phyloP scores from a whole-genome alignment of 1,140 invertebrate species.

The Protaetia brevitarsis region DNA sequence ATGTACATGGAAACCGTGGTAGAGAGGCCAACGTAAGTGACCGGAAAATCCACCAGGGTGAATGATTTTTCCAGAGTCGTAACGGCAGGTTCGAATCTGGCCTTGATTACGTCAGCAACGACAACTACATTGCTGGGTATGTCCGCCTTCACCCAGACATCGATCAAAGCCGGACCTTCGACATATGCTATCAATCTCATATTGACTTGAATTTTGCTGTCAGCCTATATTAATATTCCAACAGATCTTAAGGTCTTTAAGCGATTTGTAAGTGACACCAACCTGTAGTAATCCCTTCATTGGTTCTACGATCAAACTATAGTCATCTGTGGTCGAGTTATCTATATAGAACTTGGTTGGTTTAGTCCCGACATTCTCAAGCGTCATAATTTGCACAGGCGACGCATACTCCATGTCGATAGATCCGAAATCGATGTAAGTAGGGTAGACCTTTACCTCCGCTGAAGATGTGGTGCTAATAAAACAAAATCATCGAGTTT shows the following conservation, averaged over 20 bases:
- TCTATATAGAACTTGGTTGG: slow-evolving; percentile 44
- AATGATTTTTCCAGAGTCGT: slow-evolving; percentile 22
- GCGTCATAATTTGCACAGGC: slow-evolving; percentile 32
- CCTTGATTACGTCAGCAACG: slow-evolving; percentile 33
- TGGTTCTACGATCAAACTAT: slow-evolving; percentile 38
- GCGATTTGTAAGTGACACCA: background rate
- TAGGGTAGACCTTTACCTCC: slow-evolving; percentile 32
- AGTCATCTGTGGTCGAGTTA: slow-evolving; percentile 36
- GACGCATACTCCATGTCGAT: slow-evolving; percentile 41
- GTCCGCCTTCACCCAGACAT: slow-evolving; percentile 41
- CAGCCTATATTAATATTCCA: background rate
- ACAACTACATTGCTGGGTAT: slow-evolving; percentile 33
- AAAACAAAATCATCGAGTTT: no score
- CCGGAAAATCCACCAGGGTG: slow-evolving; percentile 34
- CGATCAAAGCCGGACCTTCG: slow-evolving; percentile 33
- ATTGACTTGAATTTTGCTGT: slow-evolving; percentile 19
- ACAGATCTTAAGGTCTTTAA: background rate
- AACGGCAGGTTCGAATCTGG: slow-evolving; percentile 27
- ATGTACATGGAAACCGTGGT: slow-evolving; percentile 30
- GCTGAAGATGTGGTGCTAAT: slow-evolving; percentile 12
- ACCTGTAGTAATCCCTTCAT: slow-evolving; percentile 39
- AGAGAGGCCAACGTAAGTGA: slow-evolving; percentile 33
- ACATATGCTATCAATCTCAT: slow-evolving; percentile 32
- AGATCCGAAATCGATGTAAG: slow-evolving; percentile 41
- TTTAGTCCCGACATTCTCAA: slow-evolving; percentile 41